Conservation (phyloP, 2,888 invertebrate genomes). For the Eilema caniola region DNA sequence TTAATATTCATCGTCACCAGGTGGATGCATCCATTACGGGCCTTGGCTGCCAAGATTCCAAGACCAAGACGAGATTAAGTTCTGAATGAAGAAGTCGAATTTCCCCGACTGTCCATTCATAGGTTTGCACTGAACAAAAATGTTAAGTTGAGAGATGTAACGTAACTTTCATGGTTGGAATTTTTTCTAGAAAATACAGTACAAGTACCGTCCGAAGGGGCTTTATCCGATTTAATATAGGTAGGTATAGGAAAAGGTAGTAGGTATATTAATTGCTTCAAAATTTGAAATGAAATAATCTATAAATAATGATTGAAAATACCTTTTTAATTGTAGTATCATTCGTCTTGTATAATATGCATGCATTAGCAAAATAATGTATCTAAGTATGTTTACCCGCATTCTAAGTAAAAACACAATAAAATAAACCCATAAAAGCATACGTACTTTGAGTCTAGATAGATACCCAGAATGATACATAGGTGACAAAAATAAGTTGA, state of each 20-base stretch:
- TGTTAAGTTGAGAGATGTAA: neutral
- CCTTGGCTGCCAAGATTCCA: conserved; percentile 7
- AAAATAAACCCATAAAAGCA: too few species aligned
- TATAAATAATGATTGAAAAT: too few species aligned
- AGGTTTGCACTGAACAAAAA: neutral
- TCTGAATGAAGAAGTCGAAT: neutral
- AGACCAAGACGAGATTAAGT: conserved; percentile 12
- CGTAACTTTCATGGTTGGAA: neutral
- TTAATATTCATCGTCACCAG: conserved; percentile 18
- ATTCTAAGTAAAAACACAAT: too few species aligned
- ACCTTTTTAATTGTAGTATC: too few species aligned
- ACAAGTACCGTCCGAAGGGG: neutral
- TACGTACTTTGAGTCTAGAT: too few species aligned
- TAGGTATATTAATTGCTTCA: too few species aligned
- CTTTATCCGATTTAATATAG: neutral
- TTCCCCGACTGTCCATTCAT: neutral
- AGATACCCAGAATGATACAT: too few species aligned
- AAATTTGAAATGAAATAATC: too few species aligned
- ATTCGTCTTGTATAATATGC: too few species aligned
- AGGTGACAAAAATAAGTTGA: too few species aligned
- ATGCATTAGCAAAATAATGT: too few species aligned
- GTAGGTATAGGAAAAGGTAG: neutral
- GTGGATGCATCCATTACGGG: conserved; percentile 7
- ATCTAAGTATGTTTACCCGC: too few species aligned
- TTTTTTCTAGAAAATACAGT: neutral